These are phyloP conservation scores for Amia ocellicauda DNA, from an alignment of 2,113 vertebrate species.

Conservation along the genomic window DNA sequence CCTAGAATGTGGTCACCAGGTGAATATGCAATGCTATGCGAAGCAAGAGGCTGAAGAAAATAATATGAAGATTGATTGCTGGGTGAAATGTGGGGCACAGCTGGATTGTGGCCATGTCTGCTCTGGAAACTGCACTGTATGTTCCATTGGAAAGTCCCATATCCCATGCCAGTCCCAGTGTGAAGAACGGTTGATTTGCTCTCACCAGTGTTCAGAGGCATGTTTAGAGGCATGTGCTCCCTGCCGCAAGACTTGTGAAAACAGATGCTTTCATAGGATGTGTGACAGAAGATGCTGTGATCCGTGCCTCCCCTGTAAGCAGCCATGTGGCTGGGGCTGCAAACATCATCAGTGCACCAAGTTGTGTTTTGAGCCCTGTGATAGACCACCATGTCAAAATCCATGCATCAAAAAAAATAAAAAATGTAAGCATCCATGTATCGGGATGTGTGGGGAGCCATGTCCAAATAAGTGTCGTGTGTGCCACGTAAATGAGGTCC, in stretches of 20 bases:
- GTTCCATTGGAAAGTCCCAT: slow-evolving; percentile 20
- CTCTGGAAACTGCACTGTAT: slow-evolving; percentile 27
- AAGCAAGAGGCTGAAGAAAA: slow-evolving; percentile 3
- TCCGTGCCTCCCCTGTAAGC: slow-evolving; percentile 27
- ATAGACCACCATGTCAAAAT: slow-evolving; percentile 27
- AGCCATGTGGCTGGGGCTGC: slow-evolving; percentile 36
- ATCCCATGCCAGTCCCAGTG: slow-evolving; percentile 23
- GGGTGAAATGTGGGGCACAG: slow-evolving; percentile 13
- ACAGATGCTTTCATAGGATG: slow-evolving; percentile 31
- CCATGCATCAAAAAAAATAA: slow-evolving; percentile 26
- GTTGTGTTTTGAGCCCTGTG: slow-evolving; percentile 35
- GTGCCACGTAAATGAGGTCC: slow-evolving; percentile 36
- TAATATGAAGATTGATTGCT: slow-evolving; percentile 11
- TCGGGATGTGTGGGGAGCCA: slow-evolving; percentile 42
- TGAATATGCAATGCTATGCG: slow-evolving; percentile 17
- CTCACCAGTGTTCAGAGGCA: slow-evolving; percentile 27
- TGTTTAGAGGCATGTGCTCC: slow-evolving; percentile 32
- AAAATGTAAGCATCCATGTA: slow-evolving; percentile 37
- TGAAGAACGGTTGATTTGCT: slow-evolving; percentile 28
- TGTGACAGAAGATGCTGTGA: slow-evolving; percentile 28
- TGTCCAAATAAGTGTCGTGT: slow-evolving; percentile 41
- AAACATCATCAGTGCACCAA: slow-evolving; percentile 28
- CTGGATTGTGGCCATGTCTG: slow-evolving; percentile 39
- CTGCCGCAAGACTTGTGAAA: slow-evolving; percentile 25
- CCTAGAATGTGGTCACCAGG: slow-evolving; percentile 28